phyloP scores from a whole-genome alignment of 1,140 invertebrate species.

The Caenorhabditis tropicalis region DNA sequence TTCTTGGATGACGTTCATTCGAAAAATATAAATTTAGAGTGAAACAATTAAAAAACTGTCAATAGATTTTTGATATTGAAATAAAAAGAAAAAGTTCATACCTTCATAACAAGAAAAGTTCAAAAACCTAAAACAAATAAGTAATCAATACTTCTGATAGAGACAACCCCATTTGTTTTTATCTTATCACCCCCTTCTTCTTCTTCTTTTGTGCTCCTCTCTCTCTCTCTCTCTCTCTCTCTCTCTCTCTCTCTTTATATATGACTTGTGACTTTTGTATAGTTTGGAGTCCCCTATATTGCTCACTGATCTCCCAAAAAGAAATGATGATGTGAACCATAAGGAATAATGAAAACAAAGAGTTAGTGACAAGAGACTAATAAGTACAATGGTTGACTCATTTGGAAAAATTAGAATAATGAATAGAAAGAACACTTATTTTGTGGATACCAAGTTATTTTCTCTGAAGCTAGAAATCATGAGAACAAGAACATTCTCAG shows the following conservation, averaged over 20 bases:
- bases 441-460: too few relatives aligned
- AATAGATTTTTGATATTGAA: not conserved
- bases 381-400: too few relatives aligned
- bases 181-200: not conserved
- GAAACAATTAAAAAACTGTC: not conserved
- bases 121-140: not conserved
- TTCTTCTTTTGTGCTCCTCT: not conserved
- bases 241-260: not conserved
- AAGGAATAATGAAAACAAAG: not conserved
- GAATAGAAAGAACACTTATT: too few relatives aligned
- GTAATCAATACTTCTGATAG: not conserved
- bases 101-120: slow-evolving; percentile 1
- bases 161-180: not conserved
- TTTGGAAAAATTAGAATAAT: too few relatives aligned
- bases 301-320: not conserved
- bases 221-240: not conserved
- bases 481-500: too few relatives aligned
- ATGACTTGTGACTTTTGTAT: slow-evolving; percentile 20
- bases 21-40: not conserved
- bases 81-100: not conserved
- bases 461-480: too few relatives aligned
- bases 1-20: not conserved
- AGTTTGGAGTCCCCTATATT: not conserved
- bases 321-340: not conserved
- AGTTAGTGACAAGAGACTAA: not conserved